Base-by-base conservation (phyloP, 1,140 invertebrate genomes). In the Manduca sexta region DNA sequence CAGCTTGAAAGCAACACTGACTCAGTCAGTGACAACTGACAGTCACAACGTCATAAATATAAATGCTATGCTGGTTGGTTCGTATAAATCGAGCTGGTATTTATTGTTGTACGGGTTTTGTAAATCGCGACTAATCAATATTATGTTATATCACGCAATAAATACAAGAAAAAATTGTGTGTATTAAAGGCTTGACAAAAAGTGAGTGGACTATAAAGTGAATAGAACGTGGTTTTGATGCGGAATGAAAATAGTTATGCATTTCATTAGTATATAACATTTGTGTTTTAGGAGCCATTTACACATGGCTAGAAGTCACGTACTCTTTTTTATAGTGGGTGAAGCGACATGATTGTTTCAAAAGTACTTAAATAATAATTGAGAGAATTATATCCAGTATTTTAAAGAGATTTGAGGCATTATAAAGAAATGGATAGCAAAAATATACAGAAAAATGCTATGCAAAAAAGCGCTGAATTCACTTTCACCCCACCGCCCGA, bases 401-500 rank as follows among this genome's bases (percentile, higher is more conserved):
- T 52, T 54, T 21, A 30, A 40, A 21, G 40, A 10, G 15, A 43
- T 42, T 51, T 39, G 12, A 16, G 10, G 12, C 41, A n/a, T 10
- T 43, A 40, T 14, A n/a, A 35, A 18, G 60, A 64, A 57, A 85
- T 85, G 79, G 78, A 85, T 77, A 75, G 62, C 60, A 85, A 85
- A 60, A 81, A 77, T 68, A 85, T 85, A 30, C 77, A 81, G 60
- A 84, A 85, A 73, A 84, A 77, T 77, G 82, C 82, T 2, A 85
- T 86, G 82, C 75, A 81, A 17, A 82, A 81, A 74, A 77, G 87
- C 84, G 70, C 88, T 74, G 76, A 86, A 83, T 71, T 91, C 87
- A 84, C 81, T 84, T 69, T 85, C 59, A 82, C 75, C 64, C 86
- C 89, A 48, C 91, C 91, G 14, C 88, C 90, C 3, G 89, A 91